Evolutionary conservation across 2,797 vertebrate genomes (phyloP).

Genomic region (Acrocephalus scirpaceus): DNA sequence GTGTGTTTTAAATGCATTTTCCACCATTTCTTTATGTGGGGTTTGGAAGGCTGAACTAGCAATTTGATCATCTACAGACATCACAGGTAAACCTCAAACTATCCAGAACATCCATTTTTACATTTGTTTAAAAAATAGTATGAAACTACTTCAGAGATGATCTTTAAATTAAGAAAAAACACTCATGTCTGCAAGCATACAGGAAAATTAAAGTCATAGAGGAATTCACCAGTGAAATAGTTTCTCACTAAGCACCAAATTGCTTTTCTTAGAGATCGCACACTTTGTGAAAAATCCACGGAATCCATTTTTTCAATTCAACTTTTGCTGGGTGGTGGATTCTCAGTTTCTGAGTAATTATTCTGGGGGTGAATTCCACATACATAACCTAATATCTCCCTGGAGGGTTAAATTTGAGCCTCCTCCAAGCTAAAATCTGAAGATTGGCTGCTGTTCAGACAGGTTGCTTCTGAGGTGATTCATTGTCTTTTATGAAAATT

Average conservation of each 20-base stretch:
- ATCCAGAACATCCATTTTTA: not conserved
- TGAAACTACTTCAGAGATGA: not conserved
- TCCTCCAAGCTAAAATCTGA: not conserved
- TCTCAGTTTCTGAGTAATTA: not conserved
- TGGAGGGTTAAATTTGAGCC: not conserved
- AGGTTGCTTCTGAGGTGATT: not conserved
- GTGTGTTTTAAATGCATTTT: conserved; percentile 9
- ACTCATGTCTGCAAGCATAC: not conserved
- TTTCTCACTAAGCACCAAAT: not conserved
- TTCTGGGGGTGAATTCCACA: not conserved
- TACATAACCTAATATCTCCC: not conserved
- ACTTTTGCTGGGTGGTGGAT: not conserved
- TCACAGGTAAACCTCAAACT: not conserved
- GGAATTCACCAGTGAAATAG: not conserved
- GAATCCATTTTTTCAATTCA: not conserved
- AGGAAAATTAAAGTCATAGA: not conserved
- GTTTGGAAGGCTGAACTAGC: not conserved
- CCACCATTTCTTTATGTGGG: not conserved
- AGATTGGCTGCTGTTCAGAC: not conserved
- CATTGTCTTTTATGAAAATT: not conserved
- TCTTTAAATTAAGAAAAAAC: not conserved
- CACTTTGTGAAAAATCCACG: not conserved
- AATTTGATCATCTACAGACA: not conserved
- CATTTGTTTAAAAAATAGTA: not conserved
- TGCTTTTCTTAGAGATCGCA: not conserved